Evolutionary conservation across 2,888 invertebrate genomes (phyloP).

Genomic region (Cosmia trapezina): DNA sequence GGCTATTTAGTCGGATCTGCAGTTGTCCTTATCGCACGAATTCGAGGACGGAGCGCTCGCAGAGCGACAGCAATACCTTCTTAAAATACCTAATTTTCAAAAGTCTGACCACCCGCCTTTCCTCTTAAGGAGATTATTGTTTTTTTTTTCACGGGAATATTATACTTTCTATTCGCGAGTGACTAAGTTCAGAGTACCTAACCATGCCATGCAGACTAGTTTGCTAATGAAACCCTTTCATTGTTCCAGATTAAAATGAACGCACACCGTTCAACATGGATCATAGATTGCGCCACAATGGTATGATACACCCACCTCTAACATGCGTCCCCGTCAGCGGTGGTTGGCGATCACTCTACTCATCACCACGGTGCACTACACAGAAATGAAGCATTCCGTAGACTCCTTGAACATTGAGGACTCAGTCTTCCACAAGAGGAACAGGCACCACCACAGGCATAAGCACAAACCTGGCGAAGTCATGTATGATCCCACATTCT

Average conservation of each 20-base stretch:
- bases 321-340: slow-evolving; percentile 80
- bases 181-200: not conserved
- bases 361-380: slow-evolving; percentile 75
- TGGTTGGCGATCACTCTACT: slow-evolving; percentile 83
- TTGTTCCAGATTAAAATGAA: slow-evolving; percentile 85
- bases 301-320: slow-evolving; percentile 79
- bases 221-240: slow-evolving; percentile 22
- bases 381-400: slow-evolving; percentile 80
- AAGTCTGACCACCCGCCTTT: no score
- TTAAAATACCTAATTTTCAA: no score
- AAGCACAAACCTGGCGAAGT: slow-evolving; percentile 78
- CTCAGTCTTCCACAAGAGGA: slow-evolving; percentile 68
- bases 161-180: not conserved
- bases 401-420: slow-evolving; percentile 66
- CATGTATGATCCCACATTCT: slow-evolving; percentile 65
- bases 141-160: no score
- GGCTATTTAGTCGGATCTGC: no score
- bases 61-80: no score
- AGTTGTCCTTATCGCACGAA: no score
- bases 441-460: slow-evolving; percentile 82
- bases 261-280: slow-evolving; percentile 75
- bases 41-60: no score
- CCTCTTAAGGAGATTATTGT: no score
- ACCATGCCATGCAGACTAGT: no score
- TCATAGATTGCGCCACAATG: slow-evolving; percentile 73